A percentile compares a stretch with the other conserved stretches of the same genome.
Conservation (phyloP, 2,113 vertebrate genomes). For the Salvelinus fontinalis region DNA sequence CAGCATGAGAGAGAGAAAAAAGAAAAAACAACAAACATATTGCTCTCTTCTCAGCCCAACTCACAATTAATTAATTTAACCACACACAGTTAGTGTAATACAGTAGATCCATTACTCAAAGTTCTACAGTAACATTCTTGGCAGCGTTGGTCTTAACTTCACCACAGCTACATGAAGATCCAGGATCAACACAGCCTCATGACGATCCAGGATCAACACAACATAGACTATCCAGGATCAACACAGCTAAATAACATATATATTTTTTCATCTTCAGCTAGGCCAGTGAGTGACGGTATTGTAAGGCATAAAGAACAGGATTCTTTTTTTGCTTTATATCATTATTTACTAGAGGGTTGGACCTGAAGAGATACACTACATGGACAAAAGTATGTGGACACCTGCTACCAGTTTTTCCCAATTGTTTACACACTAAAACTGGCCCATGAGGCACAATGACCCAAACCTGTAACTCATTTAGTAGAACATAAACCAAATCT, state of each 20-base stretch:
- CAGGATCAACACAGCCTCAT: no score
- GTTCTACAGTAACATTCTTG: neutral
- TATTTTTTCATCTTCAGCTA: neutral
- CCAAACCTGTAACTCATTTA: no score
- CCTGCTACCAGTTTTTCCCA: no score
- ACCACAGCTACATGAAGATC: no score
- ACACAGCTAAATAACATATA: no score
- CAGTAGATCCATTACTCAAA: neutral
- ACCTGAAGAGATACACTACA: constrained; percentile 22
- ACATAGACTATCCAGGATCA: no score
- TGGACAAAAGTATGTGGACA: no score
- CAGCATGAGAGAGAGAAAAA: neutral
- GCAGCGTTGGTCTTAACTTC: no score
- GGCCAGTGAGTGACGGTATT: constrained; percentile 45
- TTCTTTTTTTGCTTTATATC: constrained; percentile 47
- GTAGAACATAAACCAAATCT: no score
- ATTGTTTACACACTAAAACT: no score
- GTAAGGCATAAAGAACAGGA: constrained; percentile 38
- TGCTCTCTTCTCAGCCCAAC: neutral
- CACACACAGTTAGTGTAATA: neutral
- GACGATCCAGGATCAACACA: no score
- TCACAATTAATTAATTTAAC: neutral
- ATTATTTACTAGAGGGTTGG: constrained; percentile 43
- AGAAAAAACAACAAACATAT: neutral
- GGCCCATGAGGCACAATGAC: no score